Conservation (phyloP, 2,797 vertebrate species). For the Aplochiton taeniatus region DNA sequence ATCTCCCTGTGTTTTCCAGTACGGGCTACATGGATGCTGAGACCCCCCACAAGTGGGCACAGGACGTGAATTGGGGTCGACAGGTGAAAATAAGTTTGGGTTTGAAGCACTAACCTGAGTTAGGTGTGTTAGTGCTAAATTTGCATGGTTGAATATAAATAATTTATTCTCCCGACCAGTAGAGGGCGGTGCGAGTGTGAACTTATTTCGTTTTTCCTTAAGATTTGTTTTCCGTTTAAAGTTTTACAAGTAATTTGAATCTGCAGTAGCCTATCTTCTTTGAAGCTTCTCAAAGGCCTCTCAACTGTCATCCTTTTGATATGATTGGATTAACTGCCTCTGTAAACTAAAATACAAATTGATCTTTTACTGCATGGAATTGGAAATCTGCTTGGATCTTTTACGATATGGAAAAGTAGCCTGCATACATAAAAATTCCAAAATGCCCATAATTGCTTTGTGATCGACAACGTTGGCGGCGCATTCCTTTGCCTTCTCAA, state of each 20-base stretch:
- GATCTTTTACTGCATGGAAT: no score
- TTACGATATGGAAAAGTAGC: neutral
- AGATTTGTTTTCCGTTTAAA: neutral
- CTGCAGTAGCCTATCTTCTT: no score
- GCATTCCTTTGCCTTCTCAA: neutral
- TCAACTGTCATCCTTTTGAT: no score
- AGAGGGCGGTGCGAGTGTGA: conserved; percentile 54
- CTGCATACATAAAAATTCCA: conserved; percentile 7
- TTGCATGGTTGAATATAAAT: no score
- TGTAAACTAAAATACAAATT: no score
- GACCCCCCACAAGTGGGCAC: neutral
- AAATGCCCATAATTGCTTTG: neutral
- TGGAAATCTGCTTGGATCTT: neutral
- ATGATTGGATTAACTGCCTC: no score
- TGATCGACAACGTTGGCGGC: neutral
- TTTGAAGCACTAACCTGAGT: no score
- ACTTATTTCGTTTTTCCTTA: conserved; percentile 14
- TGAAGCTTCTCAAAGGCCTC: no score
- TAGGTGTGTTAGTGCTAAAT: no score
- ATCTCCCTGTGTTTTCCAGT: conserved; percentile 22
- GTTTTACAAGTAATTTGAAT: neutral
- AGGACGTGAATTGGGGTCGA: no score
- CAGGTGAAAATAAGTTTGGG: no score
- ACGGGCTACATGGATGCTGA: conserved; percentile 3
- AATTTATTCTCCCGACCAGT: conserved; percentile 44